A percentile compares a stretch with the other conserved stretches of the same genome.
Evolutionary conservation across 2,797 vertebrate species (phyloP).

Genomic region (Rhinatrema bivittatum): DNA sequence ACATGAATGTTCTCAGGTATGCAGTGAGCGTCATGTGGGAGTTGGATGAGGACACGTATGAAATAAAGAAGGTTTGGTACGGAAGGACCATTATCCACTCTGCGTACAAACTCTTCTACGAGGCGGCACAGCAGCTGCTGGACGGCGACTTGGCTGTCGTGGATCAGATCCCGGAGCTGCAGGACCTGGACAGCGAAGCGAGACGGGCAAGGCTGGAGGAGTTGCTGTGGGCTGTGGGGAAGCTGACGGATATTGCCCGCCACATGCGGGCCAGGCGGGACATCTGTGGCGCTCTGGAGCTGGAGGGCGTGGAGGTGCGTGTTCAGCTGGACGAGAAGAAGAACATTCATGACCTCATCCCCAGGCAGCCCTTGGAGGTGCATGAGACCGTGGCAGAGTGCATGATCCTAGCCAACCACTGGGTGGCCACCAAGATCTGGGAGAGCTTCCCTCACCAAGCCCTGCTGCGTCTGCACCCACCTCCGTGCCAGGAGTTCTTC

Average conservation of each 20-base stretch:
- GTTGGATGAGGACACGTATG: conserved; percentile 63
- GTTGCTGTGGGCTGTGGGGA: conserved; percentile 67
- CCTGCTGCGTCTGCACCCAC: conserved; percentile 80
- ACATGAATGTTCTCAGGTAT: too few relatives aligned
- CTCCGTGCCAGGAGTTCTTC: conserved; percentile 83
- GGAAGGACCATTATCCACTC: conserved; percentile 77
- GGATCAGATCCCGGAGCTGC: conserved; percentile 65
- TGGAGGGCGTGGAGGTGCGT: conserved; percentile 84
- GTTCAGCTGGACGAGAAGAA: conserved; percentile 80
- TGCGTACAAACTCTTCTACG: conserved; percentile 85
- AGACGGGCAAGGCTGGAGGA: conserved; percentile 45
- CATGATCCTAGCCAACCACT: conserved; percentile 97
- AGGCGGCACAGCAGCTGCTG: conserved; percentile 81
- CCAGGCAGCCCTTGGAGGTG: conserved; percentile 84
- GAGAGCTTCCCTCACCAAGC: conserved; percentile 80
- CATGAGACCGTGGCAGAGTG: conserved; percentile 92
- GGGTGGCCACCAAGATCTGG: conserved; percentile 88
- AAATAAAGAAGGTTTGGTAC: conserved; percentile 64
- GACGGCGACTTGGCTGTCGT: conserved; percentile 50
- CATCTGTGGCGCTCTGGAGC: conserved; percentile 76
- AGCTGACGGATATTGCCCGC: conserved; percentile 69
- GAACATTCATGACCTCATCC: conserved; percentile 83
- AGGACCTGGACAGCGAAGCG: conserved; percentile 33
- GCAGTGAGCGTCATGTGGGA: conserved; percentile 90
- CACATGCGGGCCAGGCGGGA: conserved; percentile 69